Base-by-base conservation (phyloP, 1,140 invertebrate species). In the Galendromus occidentalis region DNA sequence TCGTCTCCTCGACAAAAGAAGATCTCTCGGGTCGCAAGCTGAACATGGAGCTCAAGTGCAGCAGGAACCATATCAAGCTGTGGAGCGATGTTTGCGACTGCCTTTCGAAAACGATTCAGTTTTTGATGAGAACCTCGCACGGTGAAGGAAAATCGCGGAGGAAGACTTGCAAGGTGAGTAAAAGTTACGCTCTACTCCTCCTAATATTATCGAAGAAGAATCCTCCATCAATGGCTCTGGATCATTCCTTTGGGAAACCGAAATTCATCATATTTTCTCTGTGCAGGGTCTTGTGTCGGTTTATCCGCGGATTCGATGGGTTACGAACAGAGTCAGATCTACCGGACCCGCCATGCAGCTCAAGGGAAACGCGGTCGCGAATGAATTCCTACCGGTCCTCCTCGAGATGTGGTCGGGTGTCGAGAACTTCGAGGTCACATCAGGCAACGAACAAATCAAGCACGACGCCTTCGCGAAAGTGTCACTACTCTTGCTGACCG, bases 11-110 rank as follows among this genome's bases (percentile, higher is more conserved):
- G 14, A 59, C 51, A 14, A 59, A 25, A 25, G 25, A 59, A 18
- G 51, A 33, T 25, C 14, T 33, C 25, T 29, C 14, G 6, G 51
- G 25, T 14, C 51, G 51, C 14, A 59, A 22, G 9, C 51, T 59
- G 4, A 33, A 59, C 33, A 59, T 59, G 51, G 51, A 59, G 20
- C 51, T 59, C 22, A 59, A 59, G 25, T 59, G 51, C 22, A 59
- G 22, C 9, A 59, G 14, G 22, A 33, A 59, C 22, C 51, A 59
- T 22, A 5, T 59, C 17, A 25, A 33, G 20, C 33, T 59, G 33
- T 59, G 51, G 51, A 14, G 51, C 2, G 51, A 59, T 25, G 51
- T 59, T 17, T 17, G 25, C 14, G 25, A 33, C 6, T 17, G 17
- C 2, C 14, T 59, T 6, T 1, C 51, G 25, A 25, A 22, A 17